phyloP scores from a whole-genome alignment of 2,888 invertebrate species.

The Drosophila acutilabella region DNA sequence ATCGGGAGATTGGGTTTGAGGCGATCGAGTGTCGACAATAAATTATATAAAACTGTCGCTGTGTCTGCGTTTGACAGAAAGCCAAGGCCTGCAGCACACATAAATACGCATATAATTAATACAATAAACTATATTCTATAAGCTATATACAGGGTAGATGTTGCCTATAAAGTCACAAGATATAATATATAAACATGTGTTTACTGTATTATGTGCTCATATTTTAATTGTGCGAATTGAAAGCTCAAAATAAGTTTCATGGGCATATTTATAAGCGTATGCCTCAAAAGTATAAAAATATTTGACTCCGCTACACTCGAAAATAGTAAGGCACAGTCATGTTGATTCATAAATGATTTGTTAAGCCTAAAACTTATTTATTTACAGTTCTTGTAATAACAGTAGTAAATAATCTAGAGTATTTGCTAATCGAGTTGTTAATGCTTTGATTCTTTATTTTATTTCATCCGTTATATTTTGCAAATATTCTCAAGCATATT shows the following conservation, averaged over 20 bases:
- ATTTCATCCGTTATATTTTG: slow-evolving; percentile 6
- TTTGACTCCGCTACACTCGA: too few relatives aligned
- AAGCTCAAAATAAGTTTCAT: too few relatives aligned
- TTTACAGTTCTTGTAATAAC: too few relatives aligned
- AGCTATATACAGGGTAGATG: neutral
- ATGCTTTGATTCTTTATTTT: neutral
- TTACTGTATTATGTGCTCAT: slow-evolving; percentile 3
- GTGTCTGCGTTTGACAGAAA: slow-evolving; percentile 33
- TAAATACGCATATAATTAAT: slow-evolving; percentile 17
- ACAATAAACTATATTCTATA: neutral
- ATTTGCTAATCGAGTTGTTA: neutral
- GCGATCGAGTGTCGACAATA: slow-evolving; percentile 32
- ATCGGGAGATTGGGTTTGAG: slow-evolving; percentile 19
- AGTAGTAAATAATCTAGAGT: neutral
- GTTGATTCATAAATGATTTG: too few relatives aligned
- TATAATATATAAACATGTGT: slow-evolving; percentile 11
- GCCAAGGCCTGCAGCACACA: slow-evolving; percentile 28
- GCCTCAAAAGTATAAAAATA: too few relatives aligned
- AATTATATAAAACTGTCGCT: slow-evolving; percentile 29
- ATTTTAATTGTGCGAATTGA: slow-evolving; percentile 38
- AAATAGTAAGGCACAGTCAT: too few relatives aligned
- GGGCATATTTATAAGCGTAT: too few relatives aligned
- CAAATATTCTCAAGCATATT: neutral
- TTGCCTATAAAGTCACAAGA: slow-evolving; percentile 18
- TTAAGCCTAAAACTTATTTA: too few relatives aligned